Conservation (phyloP, 2,113 vertebrate species). For the Eira barbara region DNA sequence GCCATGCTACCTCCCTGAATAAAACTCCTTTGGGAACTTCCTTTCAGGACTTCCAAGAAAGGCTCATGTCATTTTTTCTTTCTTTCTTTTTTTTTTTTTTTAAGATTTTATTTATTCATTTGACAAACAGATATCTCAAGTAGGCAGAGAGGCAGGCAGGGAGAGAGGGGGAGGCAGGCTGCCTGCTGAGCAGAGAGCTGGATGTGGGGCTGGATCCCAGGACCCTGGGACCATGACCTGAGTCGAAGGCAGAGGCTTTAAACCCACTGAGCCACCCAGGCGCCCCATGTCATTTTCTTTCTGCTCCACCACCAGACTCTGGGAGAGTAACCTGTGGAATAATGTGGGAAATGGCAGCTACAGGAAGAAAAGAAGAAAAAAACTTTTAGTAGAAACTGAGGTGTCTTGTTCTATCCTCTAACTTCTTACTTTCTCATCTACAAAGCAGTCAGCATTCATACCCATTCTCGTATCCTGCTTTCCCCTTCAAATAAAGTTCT, state of each 20-base stretch:
- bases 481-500: not conserved
- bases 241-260: too few species aligned
- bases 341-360: not conserved
- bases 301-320: not conserved
- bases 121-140: too few species aligned
- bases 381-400: not conserved
- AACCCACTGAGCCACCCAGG: too few species aligned
- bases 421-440: not conserved
- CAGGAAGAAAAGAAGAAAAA: not conserved
- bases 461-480: not conserved
- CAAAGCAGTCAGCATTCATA: not conserved
- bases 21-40: not conserved
- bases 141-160: too few species aligned
- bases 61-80: not conserved
- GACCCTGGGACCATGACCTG: too few species aligned
- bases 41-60: not conserved
- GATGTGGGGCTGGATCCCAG: too few species aligned
- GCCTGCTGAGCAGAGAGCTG: too few species aligned
- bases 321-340: not conserved
- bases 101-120: too few species aligned
- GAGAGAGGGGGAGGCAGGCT: too few species aligned
- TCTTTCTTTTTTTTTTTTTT: too few species aligned
- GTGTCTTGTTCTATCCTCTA: not conserved
- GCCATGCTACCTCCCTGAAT: not conserved
- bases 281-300: not conserved